phyloP scores from a whole-genome alignment of 2,888 invertebrate species.

The Patella depressa region DNA sequence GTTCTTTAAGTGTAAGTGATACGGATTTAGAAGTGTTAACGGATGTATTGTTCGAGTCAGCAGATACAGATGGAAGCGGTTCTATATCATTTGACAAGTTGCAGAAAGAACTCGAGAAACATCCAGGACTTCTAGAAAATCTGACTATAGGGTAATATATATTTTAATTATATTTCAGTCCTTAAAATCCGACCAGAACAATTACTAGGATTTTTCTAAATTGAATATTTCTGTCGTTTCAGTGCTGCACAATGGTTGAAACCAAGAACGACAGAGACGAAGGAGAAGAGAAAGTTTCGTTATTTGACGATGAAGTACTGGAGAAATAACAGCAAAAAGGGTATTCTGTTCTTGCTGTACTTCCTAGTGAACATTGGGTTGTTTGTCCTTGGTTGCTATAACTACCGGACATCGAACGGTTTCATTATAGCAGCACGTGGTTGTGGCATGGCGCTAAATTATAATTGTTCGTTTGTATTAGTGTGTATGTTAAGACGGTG shows the following conservation, averaged over 20 bases:
- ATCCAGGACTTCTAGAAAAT: conserved; percentile 90
- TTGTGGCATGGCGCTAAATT: conserved; percentile 89
- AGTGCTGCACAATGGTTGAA: conserved; percentile 95
- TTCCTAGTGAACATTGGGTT: conserved; percentile 82
- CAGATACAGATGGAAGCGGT: conserved; percentile 85
- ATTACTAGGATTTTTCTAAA: too few relatives aligned
- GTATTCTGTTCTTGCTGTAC: conserved; percentile 80
- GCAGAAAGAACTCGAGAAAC: conserved; percentile 86
- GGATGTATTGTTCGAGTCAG: conserved; percentile 91
- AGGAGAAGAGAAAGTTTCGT: conserved; percentile 71
- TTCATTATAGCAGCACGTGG: conserved; percentile 86
- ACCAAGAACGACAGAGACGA: conserved; percentile 75
- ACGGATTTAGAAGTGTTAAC: conserved; percentile 90
- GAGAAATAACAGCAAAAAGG: conserved; percentile 82
- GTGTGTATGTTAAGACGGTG: conserved; percentile 90
- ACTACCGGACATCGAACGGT: conserved; percentile 45
- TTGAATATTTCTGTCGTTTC: conserved; percentile 54
- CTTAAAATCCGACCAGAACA: too few relatives aligned
- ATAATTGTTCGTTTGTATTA: conserved; percentile 89
- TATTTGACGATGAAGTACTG: conserved; percentile 87
- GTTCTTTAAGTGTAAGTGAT: conserved; percentile 92
- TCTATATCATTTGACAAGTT: conserved; percentile 92
- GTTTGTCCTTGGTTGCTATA: conserved; percentile 73
- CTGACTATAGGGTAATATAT: conserved; percentile 82
- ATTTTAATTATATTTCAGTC: too few relatives aligned